Conservation (phyloP, 2,797 vertebrate species). For the Melanotaenia maccullochi region DNA sequence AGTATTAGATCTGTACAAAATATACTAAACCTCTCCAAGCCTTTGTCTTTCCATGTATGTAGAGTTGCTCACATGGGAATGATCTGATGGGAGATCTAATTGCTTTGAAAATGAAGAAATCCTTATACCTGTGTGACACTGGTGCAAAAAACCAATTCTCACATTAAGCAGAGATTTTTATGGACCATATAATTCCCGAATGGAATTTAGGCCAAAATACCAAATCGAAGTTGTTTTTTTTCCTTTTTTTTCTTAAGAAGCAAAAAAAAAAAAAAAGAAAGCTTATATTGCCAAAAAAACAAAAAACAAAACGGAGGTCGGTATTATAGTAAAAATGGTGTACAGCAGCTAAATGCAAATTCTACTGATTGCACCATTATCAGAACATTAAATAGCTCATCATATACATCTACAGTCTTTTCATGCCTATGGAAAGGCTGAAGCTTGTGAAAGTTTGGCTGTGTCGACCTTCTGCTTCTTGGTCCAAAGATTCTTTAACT, state of each 20-base stretch:
- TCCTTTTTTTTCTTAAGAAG: not conserved
- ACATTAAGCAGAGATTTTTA: conserved; percentile 27
- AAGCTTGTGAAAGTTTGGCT: conserved; percentile 34
- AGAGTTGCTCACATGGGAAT: conserved; percentile 66
- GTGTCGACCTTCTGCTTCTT: conserved; percentile 38
- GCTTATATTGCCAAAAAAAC: conserved; percentile 44
- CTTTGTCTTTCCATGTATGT: conserved; percentile 61
- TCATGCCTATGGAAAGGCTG: conserved; percentile 31
- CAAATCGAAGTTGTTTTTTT: conserved; percentile 15
- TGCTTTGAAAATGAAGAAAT: conserved; percentile 31
- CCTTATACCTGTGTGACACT: conserved; percentile 21
- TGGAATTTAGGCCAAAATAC: conserved; percentile 3
- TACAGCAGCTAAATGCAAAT: conserved; percentile 44
- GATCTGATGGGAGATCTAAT: conserved; percentile 48
- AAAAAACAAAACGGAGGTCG: conserved; percentile 19
- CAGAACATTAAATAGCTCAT: conserved; percentile 65
- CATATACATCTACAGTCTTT: conserved; percentile 73
- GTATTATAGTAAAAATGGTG: conserved; percentile 29
- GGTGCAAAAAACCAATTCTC: conserved; percentile 21
- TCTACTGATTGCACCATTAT: conserved; percentile 57
- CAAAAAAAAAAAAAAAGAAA: conserved; percentile 31
- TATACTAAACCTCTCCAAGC: conserved; percentile 78
- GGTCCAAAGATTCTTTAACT: conserved; percentile 47
- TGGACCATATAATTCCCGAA: not conserved
- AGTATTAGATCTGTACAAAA: conserved; percentile 86